Conservation (phyloP, 2,113 vertebrate genomes). For the Anser brachyrhynchus region DNA sequence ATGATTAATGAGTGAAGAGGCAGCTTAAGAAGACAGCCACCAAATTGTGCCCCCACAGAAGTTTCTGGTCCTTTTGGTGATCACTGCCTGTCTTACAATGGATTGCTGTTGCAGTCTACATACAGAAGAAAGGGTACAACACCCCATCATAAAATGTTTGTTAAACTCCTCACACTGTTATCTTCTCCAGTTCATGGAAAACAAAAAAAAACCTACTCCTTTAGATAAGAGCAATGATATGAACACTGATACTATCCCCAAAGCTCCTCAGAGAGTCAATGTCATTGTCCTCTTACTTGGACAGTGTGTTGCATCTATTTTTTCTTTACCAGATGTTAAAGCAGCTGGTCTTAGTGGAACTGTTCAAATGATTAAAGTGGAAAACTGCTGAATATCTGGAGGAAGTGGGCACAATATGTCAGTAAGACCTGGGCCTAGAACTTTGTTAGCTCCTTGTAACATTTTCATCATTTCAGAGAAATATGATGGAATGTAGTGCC, state of each 20-base stretch:
- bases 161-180: not conserved
- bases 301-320: accelerated
- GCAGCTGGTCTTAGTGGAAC: not conserved
- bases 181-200: not conserved
- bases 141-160: not conserved
- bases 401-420: not conserved
- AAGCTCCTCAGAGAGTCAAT: not conserved
- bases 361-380: not conserved
- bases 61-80: not conserved
- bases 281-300: not conserved
- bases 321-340: not conserved
- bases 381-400: not conserved
- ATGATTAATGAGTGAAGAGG: not conserved
- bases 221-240: not conserved
- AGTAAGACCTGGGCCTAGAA: not conserved
- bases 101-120: not conserved
- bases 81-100: not conserved
- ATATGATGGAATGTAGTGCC: not conserved
- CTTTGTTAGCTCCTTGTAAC: not conserved
- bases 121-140: not conserved
- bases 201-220: not conserved
- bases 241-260: not conserved
- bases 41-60: not conserved
- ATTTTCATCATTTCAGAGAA: not conserved
- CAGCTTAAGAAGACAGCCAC: not conserved